These are phyloP conservation scores for Limosa lapponica DNA, from an alignment of 2,797 vertebrate species.

Conservation along the genomic window DNA sequence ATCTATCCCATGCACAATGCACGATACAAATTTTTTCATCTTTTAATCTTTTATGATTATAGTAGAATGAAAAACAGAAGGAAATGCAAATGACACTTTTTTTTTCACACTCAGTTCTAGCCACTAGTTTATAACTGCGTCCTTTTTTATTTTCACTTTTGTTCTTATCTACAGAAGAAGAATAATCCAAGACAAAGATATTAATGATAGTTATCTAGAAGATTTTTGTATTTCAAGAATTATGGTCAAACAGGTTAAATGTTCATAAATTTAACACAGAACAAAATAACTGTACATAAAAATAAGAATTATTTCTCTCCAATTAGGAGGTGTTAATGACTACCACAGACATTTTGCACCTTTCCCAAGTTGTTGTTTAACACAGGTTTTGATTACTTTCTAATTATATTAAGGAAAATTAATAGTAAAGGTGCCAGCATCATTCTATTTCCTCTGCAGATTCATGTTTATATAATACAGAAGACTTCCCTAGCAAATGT, in stretches of 20 bases:
- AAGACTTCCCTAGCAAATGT: background rate
- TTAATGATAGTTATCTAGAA: background rate
- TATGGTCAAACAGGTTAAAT: background rate
- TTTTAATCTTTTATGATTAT: background rate
- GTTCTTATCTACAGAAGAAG: background rate
- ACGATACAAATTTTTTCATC: background rate
- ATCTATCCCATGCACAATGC: background rate
- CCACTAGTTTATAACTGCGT: background rate
- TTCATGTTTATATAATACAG: background rate
- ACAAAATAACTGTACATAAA: background rate
- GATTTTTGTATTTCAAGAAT: background rate
- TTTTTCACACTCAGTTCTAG: background rate
- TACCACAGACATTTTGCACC: background rate
- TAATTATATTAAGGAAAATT: background rate
- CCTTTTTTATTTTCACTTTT: background rate
- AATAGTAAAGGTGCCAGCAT: background rate
- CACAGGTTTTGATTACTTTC: background rate
- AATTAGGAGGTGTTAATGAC: background rate
- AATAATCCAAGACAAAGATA: background rate
- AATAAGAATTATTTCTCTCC: background rate
- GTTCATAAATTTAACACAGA: background rate
- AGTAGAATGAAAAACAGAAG: background rate
- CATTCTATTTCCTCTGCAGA: background rate
- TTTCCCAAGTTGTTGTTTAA: background rate
- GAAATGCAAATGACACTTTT: background rate